Base-by-base conservation (phyloP, 2,888 invertebrate species). In the Aelia acuminata region DNA sequence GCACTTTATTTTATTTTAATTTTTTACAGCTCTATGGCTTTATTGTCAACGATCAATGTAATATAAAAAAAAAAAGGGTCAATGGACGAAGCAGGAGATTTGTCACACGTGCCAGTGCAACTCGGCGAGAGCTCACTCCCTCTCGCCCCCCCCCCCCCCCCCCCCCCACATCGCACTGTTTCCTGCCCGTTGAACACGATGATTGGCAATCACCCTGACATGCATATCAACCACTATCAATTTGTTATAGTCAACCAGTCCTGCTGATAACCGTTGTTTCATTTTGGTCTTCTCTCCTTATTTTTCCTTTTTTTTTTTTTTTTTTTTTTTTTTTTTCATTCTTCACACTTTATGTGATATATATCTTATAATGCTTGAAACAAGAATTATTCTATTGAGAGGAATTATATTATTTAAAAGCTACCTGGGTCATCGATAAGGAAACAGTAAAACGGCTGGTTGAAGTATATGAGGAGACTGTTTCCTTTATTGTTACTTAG, bases 161-260 rank as follows among this genome's bases (percentile, higher is more conserved):
- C 57, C 57, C 26, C 11, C 13, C 26, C 3, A 7, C 53, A 4
- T 20, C 2, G 3, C 3, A 26, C 57, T 13, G 57, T 57, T 57
- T 57, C 26, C 57, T 26, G n/a, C 26, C 26, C 57, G 57, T 26
- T 57, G 57, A 57, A 57, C 57, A 57, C 57, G 57, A 57, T 57
- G 57, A 57, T 57, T 57, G 57, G 57, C 57, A 57, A 57, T 57
- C 57, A 11, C 11, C 26, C 57, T 57, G 57, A 57, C 26, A 26
- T 57, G 57, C 26, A 57, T 57, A 57, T 57, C 26, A 57, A 57
- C 57, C 57, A 4, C 57, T 57, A 57, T 57, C 57, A 57, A 57
- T 57, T 57, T 57, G 26, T 57, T 57, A 11, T 57, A 57, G 57
- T 57, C 57, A 57, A 10, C 26, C 57, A 57, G 26, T 57, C 57